Evolutionary conservation across 2,888 invertebrate genomes (phyloP).

Genomic region (Microplitis deprimator): DNA sequence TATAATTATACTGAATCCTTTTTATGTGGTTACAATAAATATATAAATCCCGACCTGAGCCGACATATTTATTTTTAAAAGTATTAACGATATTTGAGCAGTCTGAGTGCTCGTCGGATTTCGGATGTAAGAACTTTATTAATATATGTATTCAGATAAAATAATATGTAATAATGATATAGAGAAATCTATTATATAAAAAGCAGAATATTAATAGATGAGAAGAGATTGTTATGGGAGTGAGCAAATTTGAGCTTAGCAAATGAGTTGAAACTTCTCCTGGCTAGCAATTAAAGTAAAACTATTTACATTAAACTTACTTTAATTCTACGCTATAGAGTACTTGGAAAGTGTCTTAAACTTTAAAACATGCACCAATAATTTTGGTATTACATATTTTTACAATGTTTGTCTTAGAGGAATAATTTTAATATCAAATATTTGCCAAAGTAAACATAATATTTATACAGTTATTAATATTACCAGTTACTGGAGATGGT

Average conservation of each 20-base stretch:
- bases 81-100: too few relatives aligned
- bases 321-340: slow-evolving; percentile 24
- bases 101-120: too few relatives aligned
- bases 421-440: not conserved
- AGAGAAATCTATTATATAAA: not conserved
- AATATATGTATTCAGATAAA: too few relatives aligned
- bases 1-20: too few relatives aligned
- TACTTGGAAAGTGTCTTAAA: slow-evolving; percentile 26
- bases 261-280: slow-evolving; percentile 26
- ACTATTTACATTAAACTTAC: slow-evolving; percentile 41
- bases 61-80: too few relatives aligned
- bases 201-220: slow-evolving; percentile 70
- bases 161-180: too few relatives aligned
- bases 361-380: slow-evolving; percentile 18
- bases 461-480: slow-evolving; percentile 12
- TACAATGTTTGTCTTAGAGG: not conserved
- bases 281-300: slow-evolving; percentile 35
- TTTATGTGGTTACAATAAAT: too few relatives aligned
- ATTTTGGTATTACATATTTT: slow-evolving; percentile 17
- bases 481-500: slow-evolving; percentile 69
- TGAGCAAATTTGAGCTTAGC: slow-evolving; percentile 31
- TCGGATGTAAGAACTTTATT: too few relatives aligned
- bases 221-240: slow-evolving; percentile 65
- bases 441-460: slow-evolving; percentile 2
- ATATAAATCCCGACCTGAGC: too few relatives aligned